Conservation (phyloP, 2,888 invertebrate genomes). For the Mongoloraphidia duomilia region DNA sequence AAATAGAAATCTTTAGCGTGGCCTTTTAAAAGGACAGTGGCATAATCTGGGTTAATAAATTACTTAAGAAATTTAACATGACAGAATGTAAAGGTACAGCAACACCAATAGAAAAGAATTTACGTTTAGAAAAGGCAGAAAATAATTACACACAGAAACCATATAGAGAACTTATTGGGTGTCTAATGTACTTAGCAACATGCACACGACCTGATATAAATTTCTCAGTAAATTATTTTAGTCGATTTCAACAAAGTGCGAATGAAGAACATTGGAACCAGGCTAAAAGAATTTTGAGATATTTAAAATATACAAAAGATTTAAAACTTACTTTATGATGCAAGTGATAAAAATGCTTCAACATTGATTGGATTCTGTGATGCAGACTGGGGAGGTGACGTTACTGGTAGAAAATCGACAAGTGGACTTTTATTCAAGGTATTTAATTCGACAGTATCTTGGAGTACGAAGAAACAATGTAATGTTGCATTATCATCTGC, state of each 20-base stretch:
- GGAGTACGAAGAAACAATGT: constrained; percentile 19
- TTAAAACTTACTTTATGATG: constrained; percentile 9
- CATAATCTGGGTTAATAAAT: too few species aligned
- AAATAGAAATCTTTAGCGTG: too few species aligned
- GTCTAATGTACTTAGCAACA: constrained; percentile 14
- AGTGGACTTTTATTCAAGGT: constrained; percentile 19
- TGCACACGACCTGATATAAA: constrained; percentile 18
- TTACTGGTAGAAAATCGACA: too few species aligned
- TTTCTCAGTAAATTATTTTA: constrained; percentile 15
- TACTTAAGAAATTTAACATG: neutral
- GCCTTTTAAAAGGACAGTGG: too few species aligned
- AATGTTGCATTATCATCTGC: constrained; percentile 14
- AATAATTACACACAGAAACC: neutral
- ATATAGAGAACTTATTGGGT: constrained; percentile 11
- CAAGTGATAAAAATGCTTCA: too few species aligned
- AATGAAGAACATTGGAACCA: constrained; percentile 18
- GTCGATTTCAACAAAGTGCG: constrained; percentile 17
- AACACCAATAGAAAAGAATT: neutral
- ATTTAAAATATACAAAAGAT: constrained; percentile 14
- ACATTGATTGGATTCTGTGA: too few species aligned
- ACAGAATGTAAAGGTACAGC: neutral
- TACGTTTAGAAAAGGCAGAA: constrained; percentile 3
- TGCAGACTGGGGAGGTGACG: constrained; percentile 22
- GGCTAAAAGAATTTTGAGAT: constrained; percentile 17
- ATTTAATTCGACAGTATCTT: constrained; percentile 15